Evolutionary conservation across 1,140 invertebrate species (phyloP).

Genomic region (Ctenoplectra terminalis): DNA sequence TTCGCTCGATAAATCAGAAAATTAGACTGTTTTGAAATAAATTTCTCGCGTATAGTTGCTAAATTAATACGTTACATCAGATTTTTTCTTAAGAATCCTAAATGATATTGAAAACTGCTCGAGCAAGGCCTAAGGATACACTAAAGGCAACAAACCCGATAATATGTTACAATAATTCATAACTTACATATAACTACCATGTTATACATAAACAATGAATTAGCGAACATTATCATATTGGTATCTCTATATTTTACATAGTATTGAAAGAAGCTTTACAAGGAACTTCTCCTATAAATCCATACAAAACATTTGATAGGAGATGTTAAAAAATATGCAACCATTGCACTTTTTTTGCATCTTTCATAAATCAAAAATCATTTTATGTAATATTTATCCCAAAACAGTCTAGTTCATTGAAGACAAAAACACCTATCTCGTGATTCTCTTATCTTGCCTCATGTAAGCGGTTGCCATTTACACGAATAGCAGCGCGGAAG

Average conservation of each 20-base stretch:
- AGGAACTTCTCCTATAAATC: background rate
- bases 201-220: background rate
- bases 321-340: background rate
- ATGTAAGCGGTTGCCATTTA: background rate
- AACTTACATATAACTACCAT: background rate
- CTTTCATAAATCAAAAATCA: background rate
- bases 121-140: no score
- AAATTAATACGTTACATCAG: background rate
- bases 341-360: background rate
- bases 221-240: background rate
- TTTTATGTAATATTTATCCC: background rate
- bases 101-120: no score
- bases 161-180: no score
- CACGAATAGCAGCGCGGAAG: background rate
- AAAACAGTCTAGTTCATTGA: background rate
- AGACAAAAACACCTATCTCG: slow-evolving; percentile 17
- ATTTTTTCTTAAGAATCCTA: background rate
- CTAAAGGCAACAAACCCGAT: no score
- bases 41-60: background rate
- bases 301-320: background rate
- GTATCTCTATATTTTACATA: background rate
- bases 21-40: background rate
- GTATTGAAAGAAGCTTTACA: background rate
- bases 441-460: background rate
- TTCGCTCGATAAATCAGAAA: background rate